phyloP scores from a whole-genome alignment of 2,113 vertebrate genomes.

The Eidolon helvum region DNA sequence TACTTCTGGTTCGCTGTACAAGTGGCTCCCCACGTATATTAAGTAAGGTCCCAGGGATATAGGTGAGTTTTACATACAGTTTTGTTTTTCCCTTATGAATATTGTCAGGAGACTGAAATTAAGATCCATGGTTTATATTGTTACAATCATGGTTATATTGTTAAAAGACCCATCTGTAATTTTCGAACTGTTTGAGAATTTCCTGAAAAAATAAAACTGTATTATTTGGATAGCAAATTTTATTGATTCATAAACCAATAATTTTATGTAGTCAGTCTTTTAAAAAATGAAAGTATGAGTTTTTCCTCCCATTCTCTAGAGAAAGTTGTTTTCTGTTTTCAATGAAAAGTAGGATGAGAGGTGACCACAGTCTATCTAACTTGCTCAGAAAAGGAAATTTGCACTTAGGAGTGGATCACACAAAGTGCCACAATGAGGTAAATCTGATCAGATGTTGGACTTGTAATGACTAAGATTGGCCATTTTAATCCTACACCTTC shows the following conservation, averaged over 20 bases:
- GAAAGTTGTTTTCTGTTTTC: not conserved
- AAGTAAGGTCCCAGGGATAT: too few relatives aligned
- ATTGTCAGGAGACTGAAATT: not conserved
- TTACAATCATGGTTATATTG: not conserved
- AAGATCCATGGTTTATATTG: not conserved
- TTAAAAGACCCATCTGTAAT: not conserved
- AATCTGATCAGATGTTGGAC: not conserved
- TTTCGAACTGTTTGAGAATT: not conserved
- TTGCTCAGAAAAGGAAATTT: not conserved
- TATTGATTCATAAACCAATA: slow-evolving; percentile 39
- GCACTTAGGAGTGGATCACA: not conserved
- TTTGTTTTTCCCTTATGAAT: not conserved
- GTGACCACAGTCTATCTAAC: not conserved
- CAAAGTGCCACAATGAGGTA: not conserved
- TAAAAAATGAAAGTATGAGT: not conserved
- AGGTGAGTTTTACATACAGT: not conserved
- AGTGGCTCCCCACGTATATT: not conserved
- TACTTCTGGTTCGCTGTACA: not conserved
- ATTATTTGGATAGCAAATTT: slow-evolving; percentile 29
- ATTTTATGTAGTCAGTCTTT: not conserved
- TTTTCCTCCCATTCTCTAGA: not conserved
- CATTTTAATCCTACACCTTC: not conserved
- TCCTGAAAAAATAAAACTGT: slow-evolving; percentile 6
- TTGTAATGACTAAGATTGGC: not conserved
- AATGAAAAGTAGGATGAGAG: not conserved